phyloP scores from a whole-genome alignment of 1,140 invertebrate species.

The Schlechtendalia chinensis region DNA sequence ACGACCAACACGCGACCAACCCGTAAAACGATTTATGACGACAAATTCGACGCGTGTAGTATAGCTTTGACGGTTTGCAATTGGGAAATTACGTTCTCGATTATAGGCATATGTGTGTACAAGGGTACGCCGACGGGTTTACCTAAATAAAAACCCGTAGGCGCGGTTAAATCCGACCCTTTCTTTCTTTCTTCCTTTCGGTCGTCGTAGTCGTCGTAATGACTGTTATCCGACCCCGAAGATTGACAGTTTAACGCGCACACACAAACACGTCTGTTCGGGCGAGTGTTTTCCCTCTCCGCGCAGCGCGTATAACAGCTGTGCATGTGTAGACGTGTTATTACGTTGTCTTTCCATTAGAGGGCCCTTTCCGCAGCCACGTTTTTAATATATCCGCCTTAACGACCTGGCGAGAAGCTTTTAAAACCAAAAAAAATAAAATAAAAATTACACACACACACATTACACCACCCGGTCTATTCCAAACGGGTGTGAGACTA shows the following conservation, averaged over 20 bases:
- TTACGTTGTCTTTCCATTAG: constrained; percentile 48
- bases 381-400: constrained; percentile 28
- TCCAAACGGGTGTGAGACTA: constrained; percentile 18
- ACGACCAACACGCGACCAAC: too few species aligned
- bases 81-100: neutral
- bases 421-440: constrained; percentile 23
- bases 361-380: neutral
- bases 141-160: constrained; percentile 22
- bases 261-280: neutral
- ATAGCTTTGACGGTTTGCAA: neutral
- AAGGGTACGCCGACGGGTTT: neutral
- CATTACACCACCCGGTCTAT: neutral
- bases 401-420: constrained; percentile 26
- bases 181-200: neutral
- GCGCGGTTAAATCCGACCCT: constrained; percentile 23
- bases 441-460: neutral
- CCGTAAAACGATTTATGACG: too few species aligned
- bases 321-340: constrained; percentile 30
- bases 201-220: constrained; percentile 26
- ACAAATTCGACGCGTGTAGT: too few species aligned
- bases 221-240: constrained; percentile 44
- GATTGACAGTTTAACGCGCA: constrained; percentile 48
- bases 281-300: neutral
- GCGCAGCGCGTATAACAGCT: neutral
- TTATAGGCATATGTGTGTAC: neutral